Conservation (phyloP, 2,888 invertebrate genomes). For the Herminia tarsipennalis region DNA sequence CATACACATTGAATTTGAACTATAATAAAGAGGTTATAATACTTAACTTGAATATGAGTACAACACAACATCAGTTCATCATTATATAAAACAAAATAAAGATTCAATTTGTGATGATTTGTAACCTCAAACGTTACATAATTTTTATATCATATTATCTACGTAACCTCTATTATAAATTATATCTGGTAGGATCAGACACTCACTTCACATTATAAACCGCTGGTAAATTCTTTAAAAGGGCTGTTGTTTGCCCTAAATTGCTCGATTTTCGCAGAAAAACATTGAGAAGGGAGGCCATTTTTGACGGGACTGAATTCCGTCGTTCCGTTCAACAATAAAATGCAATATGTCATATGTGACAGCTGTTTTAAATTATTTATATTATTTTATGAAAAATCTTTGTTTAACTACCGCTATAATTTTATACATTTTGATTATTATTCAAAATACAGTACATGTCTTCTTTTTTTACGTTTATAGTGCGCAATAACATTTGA, state of each 20-base stretch:
- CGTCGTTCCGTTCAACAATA: constrained; percentile 47
- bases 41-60: too few relatives aligned
- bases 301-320: constrained; percentile 69
- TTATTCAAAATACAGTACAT: too few relatives aligned
- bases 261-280: constrained; percentile 85
- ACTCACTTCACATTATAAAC: constrained; percentile 84
- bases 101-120: constrained; percentile 8
- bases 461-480: too few relatives aligned
- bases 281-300: constrained; percentile 80
- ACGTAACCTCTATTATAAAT: constrained; percentile 8
- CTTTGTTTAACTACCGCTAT: too few relatives aligned
- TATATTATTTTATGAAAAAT: not conserved
- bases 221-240: constrained; percentile 79
- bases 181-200: constrained; percentile 22
- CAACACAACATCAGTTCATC: too few relatives aligned
- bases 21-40: too few relatives aligned
- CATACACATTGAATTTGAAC: too few relatives aligned
- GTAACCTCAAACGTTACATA: constrained; percentile 80
- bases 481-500: too few relatives aligned
- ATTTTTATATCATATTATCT: constrained; percentile 54
- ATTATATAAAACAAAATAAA: constrained; percentile 15
- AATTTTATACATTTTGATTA: too few relatives aligned
- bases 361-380: not conserved
- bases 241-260: constrained; percentile 68
- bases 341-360: constrained; percentile 10